Conservation (phyloP, 2,113 vertebrate species). For the Galeopterus variegatus region DNA sequence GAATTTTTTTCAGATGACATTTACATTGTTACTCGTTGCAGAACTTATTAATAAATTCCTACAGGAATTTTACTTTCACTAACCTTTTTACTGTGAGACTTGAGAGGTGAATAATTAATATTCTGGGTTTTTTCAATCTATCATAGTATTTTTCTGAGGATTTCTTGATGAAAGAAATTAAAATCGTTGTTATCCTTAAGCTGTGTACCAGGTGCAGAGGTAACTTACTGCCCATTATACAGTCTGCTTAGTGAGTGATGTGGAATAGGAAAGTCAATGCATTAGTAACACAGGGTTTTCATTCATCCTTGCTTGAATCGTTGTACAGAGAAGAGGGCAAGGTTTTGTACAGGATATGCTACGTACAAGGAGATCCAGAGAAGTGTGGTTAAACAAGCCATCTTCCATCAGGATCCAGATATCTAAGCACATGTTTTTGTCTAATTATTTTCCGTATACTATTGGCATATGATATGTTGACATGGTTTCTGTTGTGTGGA, state of each 20-base stretch:
- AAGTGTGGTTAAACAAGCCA: neutral
- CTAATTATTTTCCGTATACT: neutral
- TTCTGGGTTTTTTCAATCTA: neutral
- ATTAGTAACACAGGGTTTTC: neutral
- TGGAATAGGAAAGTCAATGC: neutral
- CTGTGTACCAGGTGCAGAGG: neutral
- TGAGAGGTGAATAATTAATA: neutral
- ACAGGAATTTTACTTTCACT: neutral
- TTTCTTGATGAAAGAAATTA: neutral
- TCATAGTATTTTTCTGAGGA: neutral
- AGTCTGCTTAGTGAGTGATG: neutral
- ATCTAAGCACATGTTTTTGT: neutral
- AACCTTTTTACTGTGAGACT: neutral
- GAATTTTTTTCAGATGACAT: conserved; percentile 23
- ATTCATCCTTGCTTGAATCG: neutral
- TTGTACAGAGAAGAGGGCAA: neutral
- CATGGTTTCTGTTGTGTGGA: neutral
- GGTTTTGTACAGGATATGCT: neutral
- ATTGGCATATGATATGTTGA: neutral
- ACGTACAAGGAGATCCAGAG: neutral
- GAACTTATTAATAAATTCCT: neutral
- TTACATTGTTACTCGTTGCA: neutral
- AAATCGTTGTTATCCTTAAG: neutral
- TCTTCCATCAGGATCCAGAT: neutral
- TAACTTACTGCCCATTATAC: neutral